Conservation (phyloP, 2,888 invertebrate genomes). For the Oligia fasciuncula region DNA sequence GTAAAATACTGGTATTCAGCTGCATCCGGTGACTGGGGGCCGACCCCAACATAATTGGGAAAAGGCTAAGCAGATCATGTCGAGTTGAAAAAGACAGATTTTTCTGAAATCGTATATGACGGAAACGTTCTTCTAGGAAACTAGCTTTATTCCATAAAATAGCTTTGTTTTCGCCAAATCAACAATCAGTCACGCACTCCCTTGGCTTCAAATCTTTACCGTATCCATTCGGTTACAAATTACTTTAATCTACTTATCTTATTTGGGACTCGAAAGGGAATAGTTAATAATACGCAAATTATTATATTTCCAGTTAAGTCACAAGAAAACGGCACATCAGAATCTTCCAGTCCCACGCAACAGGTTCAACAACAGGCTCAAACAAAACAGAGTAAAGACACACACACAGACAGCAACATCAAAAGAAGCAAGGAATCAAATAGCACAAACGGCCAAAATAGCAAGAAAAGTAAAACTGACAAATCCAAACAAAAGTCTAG, state of each 20-base stretch:
- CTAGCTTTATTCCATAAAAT: too few relatives aligned
- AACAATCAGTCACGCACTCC: too few relatives aligned
- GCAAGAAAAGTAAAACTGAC: constrained; percentile 85
- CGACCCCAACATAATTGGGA: too few relatives aligned
- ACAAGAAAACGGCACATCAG: constrained; percentile 89
- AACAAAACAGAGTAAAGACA: constrained; percentile 86
- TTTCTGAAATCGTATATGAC: too few relatives aligned
- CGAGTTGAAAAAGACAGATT: too few relatives aligned
- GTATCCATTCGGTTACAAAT: too few relatives aligned
- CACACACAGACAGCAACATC: constrained; percentile 82
- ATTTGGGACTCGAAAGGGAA: background rate
- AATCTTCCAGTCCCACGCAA: constrained; percentile 87
- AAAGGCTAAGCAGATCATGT: too few relatives aligned
- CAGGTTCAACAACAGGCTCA: constrained; percentile 83
- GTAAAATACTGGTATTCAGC: too few relatives aligned
- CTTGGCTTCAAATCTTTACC: too few relatives aligned
- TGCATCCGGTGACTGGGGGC: too few relatives aligned
- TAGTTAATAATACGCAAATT: background rate
- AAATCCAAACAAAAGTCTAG: constrained; percentile 89
- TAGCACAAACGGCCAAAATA: constrained; percentile 85
- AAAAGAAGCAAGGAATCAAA: constrained; percentile 84
- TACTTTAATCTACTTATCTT: background rate
- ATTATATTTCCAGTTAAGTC: constrained; percentile 80
- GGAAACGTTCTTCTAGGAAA: too few relatives aligned
- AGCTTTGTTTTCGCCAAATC: too few relatives aligned